phyloP scores from a whole-genome alignment of 2,888 invertebrate genomes.

The Pammene aurita region DNA sequence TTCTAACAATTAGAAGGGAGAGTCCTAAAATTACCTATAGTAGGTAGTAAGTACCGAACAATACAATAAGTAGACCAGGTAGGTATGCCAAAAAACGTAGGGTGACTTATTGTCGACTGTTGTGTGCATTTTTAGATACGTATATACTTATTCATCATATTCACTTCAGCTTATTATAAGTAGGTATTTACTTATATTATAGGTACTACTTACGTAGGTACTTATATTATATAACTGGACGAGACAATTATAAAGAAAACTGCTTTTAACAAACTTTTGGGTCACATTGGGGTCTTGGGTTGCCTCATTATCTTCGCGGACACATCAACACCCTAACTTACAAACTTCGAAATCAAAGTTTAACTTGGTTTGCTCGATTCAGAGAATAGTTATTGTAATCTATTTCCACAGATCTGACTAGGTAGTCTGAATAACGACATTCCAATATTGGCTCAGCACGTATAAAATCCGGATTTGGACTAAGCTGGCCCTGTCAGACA shows the following conservation, averaged over 20 bases:
- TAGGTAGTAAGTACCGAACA: too few relatives aligned
- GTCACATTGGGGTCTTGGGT: not conserved
- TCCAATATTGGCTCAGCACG: slow-evolving; percentile 15
- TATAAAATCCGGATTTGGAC: not conserved
- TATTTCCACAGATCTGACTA: not conserved
- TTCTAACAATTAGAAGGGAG: too few relatives aligned
- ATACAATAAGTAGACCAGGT: too few relatives aligned
- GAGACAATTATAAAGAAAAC: not conserved
- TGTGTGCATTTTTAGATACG: too few relatives aligned
- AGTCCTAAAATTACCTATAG: too few relatives aligned
- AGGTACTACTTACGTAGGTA: too few relatives aligned
- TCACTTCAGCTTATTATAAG: too few relatives aligned
- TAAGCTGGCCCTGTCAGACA: too few relatives aligned
- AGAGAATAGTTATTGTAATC: not conserved
- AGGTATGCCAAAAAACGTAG: too few relatives aligned
- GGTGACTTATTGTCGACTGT: too few relatives aligned
- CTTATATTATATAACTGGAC: too few relatives aligned
- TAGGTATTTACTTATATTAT: not conserved
- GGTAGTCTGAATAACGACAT: slow-evolving; percentile 38
- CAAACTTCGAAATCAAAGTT: not conserved
- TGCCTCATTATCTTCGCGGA: not conserved
- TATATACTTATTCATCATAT: too few relatives aligned
- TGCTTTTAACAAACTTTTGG: not conserved
- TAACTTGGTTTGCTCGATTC: not conserved
- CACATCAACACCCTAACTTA: not conserved